Evolutionary conservation across 35 echinoderm and acorn worm species (phyloP).

Genomic region (Heliocidaris erythrogramma): DNA sequence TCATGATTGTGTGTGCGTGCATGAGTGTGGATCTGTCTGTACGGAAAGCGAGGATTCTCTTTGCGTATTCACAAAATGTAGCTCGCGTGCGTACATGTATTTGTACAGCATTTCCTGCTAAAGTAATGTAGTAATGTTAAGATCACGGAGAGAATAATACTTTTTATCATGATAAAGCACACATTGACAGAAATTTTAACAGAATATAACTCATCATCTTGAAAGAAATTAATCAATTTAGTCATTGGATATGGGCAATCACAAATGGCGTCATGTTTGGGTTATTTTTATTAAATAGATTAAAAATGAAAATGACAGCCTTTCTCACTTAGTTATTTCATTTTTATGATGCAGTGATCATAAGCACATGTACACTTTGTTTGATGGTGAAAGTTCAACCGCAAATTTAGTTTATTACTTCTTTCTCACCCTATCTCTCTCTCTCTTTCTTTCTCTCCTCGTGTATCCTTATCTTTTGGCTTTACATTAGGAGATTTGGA

Average conservation of each 20-base stretch:
- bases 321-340: background rate
- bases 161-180: background rate
- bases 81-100: background rate
- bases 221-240: background rate
- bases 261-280: background rate
- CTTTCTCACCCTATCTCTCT: background rate
- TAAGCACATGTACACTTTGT: background rate
- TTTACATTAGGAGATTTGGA: too few species aligned
- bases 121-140: conserved; percentile 3
- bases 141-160: background rate
- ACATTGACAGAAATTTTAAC: background rate
- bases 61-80: background rate
- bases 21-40: background rate
- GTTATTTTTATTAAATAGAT: background rate
- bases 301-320: background rate
- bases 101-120: background rate
- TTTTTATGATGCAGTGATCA: background rate
- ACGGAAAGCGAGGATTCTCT: background rate
- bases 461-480: too few species aligned
- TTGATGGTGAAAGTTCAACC: too few species aligned
- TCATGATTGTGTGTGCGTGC: background rate
- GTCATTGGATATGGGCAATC: background rate
- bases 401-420: background rate
- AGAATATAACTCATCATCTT: background rate
- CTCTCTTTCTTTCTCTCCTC: background rate